Base-by-base conservation (phyloP, 2,888 invertebrate species). In the Microchrysa polita region DNA sequence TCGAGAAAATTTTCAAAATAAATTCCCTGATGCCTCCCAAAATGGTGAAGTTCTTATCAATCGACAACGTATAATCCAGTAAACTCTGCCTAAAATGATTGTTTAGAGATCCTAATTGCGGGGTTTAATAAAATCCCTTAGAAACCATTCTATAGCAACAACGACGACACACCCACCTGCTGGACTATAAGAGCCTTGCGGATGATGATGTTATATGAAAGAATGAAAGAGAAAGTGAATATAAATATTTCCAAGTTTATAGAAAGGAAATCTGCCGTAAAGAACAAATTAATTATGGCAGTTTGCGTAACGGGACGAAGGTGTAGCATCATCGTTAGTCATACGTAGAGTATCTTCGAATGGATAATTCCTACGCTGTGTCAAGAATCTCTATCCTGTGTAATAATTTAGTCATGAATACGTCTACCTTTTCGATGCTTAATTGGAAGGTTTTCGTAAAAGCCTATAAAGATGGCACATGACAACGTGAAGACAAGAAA, bases 321-420 rank as follows among this genome's bases (percentile, higher is more conserved):
- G 48, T 48, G 12, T 5, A 48, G 16, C 48, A 48, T 2, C 48
- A n/a, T 4, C 16, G 4, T n/a, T 12, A 48, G 12, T n/a, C n/a
- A n/a, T n/a, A n/a, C n/a, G n/a, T n/a, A n/a, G n/a, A n/a, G 12
- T 48, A 59, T 59, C 22, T 23, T 23, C 27, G 10, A 59, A 59
- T 23, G 22, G 59, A 59, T 59, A 59, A 22, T 59, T 59, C 23
- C 59, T 23, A 23, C 23, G 59, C 59, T 23, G 23, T 23, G 23
- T 59, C 59, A 59, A 59, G 59, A 59, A 59, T 59, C 59, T 59
- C 59, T 7, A 59, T 59, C 59, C n/a, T 7, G 22, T 20, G 44
- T 65, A 42, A 65, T 44, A 44, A 42, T 65, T 65, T 20, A 48
- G 44, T 20, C 65, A 42, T 65, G 44, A 65, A 65, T 44, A 20